Conservation (phyloP, 2,113 vertebrate genomes). For the Falcunculus frontatus region DNA sequence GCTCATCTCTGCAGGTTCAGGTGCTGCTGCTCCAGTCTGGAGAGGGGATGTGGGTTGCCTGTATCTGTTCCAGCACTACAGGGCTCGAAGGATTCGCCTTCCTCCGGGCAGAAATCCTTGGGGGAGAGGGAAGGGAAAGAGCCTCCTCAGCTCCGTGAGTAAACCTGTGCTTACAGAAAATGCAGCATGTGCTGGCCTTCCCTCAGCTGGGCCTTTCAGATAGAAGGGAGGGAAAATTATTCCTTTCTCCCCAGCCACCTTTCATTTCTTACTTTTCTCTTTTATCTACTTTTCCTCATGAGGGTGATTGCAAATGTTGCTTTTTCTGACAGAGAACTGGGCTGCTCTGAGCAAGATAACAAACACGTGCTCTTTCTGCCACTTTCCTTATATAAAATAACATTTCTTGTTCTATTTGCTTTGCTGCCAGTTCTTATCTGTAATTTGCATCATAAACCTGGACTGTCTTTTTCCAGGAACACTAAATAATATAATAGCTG, state of each 20-base stretch:
- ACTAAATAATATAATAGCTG: not conserved
- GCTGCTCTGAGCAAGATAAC: constrained; percentile 26
- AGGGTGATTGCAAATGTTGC: not conserved
- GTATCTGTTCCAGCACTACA: rapidly evolving
- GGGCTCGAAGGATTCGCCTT: rapidly evolving
- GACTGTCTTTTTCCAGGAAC: not conserved
- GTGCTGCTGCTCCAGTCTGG: not conserved
- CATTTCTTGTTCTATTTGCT: not conserved
- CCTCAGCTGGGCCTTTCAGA: not conserved
- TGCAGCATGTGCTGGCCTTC: not conserved
- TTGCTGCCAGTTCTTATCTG: not conserved
- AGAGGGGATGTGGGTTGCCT: rapidly evolving
- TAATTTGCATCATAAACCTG: constrained; percentile 8
- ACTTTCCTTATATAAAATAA: not conserved
- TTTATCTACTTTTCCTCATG: not conserved
- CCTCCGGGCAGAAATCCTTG: rapidly evolving
- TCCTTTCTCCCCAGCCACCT: not conserved
- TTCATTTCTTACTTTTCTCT: not conserved
- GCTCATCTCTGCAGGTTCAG: not conserved
- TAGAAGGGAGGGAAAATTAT: not conserved
- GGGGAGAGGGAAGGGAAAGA: not conserved
- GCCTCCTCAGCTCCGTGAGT: not conserved
- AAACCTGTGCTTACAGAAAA: not conserved
- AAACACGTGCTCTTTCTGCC: not conserved
- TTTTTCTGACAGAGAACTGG: not conserved